Conservation (phyloP, 2,113 vertebrate species). For the Engraulis encrasicolus region DNA sequence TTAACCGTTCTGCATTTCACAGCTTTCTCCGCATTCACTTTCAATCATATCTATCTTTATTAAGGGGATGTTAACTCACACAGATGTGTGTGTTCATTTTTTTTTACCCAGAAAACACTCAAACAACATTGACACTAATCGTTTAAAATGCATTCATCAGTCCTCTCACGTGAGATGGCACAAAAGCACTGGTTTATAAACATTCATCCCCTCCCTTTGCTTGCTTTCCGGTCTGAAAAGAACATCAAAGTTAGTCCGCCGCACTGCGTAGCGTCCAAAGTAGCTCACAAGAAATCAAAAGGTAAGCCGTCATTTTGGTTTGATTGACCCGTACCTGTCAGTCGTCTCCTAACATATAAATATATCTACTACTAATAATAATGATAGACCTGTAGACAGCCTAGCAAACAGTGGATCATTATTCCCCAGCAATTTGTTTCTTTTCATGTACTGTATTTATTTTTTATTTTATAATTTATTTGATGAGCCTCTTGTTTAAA, state of each 20-base stretch:
- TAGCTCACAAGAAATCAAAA: background rate
- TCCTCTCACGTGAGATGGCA: background rate
- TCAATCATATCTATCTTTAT: background rate
- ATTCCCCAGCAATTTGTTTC: background rate
- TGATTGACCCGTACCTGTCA: background rate
- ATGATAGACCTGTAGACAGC: background rate
- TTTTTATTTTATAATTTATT: background rate
- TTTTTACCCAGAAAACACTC: background rate
- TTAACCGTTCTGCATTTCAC: background rate
- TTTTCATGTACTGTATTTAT: too few species aligned
- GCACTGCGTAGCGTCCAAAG: background rate
- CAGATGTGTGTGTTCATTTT: too few species aligned
- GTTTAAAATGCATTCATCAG: background rate
- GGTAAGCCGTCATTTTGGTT: conserved; percentile 5
- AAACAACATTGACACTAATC: background rate
- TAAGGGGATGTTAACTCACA: background rate
- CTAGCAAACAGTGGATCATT: background rate
- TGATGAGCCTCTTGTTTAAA: background rate
- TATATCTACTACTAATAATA: background rate
- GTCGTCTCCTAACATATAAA: background rate
- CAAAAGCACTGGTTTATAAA: background rate
- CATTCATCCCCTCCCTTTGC: background rate
- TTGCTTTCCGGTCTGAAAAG: background rate
- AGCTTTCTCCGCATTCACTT: background rate
- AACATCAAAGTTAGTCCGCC: background rate